phyloP scores from a whole-genome alignment of 2,797 vertebrate species.

The Acridotheres tristis region DNA sequence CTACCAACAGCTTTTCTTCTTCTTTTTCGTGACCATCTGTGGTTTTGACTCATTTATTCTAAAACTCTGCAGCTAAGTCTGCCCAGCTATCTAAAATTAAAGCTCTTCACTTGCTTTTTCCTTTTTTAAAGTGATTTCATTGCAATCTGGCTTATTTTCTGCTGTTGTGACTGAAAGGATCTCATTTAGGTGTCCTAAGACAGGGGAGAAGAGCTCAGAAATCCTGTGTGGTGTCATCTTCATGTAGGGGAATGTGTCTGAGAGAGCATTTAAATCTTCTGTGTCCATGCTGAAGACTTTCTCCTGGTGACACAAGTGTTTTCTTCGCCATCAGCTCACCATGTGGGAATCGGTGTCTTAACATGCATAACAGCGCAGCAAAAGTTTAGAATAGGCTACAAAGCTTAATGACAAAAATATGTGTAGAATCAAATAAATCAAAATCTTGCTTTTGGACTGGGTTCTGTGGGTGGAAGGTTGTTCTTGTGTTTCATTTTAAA shows the following conservation, averaged over 20 bases:
- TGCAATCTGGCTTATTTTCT: not conserved
- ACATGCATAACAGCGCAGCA: not conserved
- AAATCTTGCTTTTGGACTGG: constrained; percentile 45
- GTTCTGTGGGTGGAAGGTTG: constrained; percentile 25
- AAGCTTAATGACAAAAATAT: constrained; percentile 61
- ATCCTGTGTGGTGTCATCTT: not conserved
- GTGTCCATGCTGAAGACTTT: not conserved
- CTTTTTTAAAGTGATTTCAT: not conserved
- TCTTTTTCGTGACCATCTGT: not conserved
- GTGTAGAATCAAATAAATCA: constrained; percentile 52
- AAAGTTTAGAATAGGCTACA: not conserved
- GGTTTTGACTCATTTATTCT: constrained; percentile 34
- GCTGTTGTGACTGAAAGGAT: not conserved
- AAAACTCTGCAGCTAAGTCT: not conserved
- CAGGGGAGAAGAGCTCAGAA: not conserved
- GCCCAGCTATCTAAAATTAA: not conserved
- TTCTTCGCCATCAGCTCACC: constrained; percentile 31
- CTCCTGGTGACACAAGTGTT: constrained; percentile 16
- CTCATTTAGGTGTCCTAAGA: not conserved
- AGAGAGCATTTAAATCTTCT: not conserved
- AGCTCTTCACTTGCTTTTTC: not conserved
- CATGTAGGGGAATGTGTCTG: not conserved
- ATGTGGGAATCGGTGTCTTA: not conserved
- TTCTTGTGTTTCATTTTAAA: constrained; percentile 43
- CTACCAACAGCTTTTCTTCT: constrained; percentile 8